A percentile compares a stretch with the other conserved stretches of the same genome.
phyloP scores from a whole-genome alignment of 1,140 invertebrate species.

The Drosophila neocordata region DNA sequence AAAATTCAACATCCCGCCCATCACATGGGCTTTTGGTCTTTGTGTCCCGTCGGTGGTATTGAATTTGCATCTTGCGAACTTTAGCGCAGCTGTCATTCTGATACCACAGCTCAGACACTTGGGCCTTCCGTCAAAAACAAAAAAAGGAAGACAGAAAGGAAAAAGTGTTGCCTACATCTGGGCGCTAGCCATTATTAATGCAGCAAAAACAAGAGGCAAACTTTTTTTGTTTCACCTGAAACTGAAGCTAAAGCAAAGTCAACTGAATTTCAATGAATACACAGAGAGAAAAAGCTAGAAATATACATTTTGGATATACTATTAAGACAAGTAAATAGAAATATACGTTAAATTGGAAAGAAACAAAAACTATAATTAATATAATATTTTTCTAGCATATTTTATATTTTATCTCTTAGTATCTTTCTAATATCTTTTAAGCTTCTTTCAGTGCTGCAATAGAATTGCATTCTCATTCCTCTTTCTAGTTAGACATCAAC shows the following conservation, averaged over 20 bases:
- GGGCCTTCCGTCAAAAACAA: neutral
- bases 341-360: too few species aligned
- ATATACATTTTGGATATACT: too few species aligned
- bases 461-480: neutral
- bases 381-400: too few species aligned
- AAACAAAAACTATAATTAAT: too few species aligned
- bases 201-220: conserved; percentile 39
- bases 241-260: conserved; percentile 26
- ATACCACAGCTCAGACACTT: neutral
- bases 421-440: too few species aligned
- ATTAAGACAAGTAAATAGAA: neutral
- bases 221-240: conserved; percentile 5
- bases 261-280: conserved; percentile 12
- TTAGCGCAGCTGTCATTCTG: conserved; percentile 12
- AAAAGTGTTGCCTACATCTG: conserved; percentile 53
- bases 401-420: too few species aligned
- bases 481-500: neutral
- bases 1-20: neutral
- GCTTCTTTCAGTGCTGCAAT: neutral
- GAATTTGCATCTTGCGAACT: conserved; percentile 35
- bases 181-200: conserved; percentile 66
- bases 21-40: neutral
- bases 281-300: neutral
- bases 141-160: conserved; percentile 19
- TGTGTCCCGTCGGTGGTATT: conserved; percentile 10